Evolutionary conservation across 2,888 invertebrate species (phyloP), one percentile per base, ranked within the genome.

Genomic region (Argynnis bischoffii): DNA sequence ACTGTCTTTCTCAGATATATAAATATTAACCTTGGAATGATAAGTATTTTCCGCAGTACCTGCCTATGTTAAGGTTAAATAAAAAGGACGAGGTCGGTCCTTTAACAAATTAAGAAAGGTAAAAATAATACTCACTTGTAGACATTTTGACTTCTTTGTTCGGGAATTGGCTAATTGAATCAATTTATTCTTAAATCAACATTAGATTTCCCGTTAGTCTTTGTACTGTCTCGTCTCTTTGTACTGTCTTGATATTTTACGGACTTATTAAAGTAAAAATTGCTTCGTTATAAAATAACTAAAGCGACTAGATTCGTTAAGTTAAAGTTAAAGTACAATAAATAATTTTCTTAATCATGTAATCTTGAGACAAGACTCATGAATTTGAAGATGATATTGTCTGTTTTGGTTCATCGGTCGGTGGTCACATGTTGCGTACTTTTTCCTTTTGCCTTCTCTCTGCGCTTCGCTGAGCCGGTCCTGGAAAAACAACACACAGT

Each of bases 261-360:
- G 70, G 69, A 71, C 78, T 84, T 83, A 84, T 70, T 76, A 75
- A 81, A 82, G 81, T 87, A 82, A 87, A 86, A 88, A 84, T 85
- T 87, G 83, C 84, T 88, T 86, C 85, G 82, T 85, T 87, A 82
- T 86, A 88, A 88, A 87, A 90, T 89, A 90, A 90, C 90, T 90
- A 88, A 86, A 81, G 86, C 86, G 92, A 92, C 92, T 92, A 92
- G 92, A 92, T 87, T 92, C 87, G 92, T 92, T 92, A 80, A 83
- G 79, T 83, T 88, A 85, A 87, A 83, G 79, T 83, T 83, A 85
- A 85, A 85, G 81, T 88, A 86, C 79, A 87, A 88, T 91, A 89
- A 91, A 90, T 90, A 87, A 72, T 72, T 72, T 72, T 82, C 81
- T 81, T 83, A 82, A 89, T 92, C 90, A 92, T 89, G 90, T 90